Conservation (phyloP, 2,888 invertebrate genomes). For the Tipula confusa region DNA sequence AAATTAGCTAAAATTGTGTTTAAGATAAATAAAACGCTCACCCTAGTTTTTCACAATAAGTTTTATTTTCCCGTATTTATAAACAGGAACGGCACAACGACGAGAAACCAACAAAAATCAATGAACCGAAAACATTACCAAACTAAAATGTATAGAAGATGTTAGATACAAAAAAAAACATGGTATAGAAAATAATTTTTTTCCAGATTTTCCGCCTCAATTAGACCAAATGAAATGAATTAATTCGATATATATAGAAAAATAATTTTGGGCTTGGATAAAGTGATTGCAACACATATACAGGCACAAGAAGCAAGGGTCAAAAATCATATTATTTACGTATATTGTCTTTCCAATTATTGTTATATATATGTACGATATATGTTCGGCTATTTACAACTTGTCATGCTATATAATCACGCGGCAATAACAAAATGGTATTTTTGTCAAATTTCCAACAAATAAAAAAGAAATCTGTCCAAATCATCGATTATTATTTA, state of each 20-base stretch:
- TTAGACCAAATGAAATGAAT: background rate
- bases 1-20: background rate
- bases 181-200: too few relatives aligned
- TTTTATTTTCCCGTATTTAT: background rate
- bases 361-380: background rate
- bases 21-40: background rate
- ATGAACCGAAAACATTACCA: background rate
- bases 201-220: background rate
- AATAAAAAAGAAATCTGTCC: background rate
- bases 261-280: background rate
- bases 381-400: background rate
- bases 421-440: background rate
- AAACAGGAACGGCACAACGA: background rate
- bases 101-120: background rate
- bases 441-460: background rate
- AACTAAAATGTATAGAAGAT: background rate
- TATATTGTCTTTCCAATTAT: background rate
- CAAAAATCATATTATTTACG: background rate
- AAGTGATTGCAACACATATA: background rate
- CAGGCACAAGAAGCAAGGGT: background rate
- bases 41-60: background rate
- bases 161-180: background rate
- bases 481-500: background rate
- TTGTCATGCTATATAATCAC: background rate
- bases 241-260: background rate